Conservation (phyloP, 2,113 vertebrate species). For the Pristiophorus japonicus region DNA sequence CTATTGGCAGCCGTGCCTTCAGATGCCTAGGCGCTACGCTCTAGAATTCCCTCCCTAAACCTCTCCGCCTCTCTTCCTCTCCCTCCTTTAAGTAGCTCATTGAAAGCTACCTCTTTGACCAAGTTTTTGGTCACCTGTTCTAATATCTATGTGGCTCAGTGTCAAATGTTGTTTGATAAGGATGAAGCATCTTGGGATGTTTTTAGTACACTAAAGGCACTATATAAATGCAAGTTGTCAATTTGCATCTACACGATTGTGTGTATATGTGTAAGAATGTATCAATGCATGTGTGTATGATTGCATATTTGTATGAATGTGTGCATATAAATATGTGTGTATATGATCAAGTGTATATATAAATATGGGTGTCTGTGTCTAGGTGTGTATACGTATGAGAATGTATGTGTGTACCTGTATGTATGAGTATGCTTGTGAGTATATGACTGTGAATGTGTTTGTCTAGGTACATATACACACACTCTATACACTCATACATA, state of each 20-base stretch:
- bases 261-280: neutral
- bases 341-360: neutral
- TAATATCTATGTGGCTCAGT: too few relatives aligned
- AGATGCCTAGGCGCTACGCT: too few relatives aligned
- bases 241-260: neutral
- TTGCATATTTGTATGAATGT: neutral
- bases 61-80: too few relatives aligned
- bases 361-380: neutral
- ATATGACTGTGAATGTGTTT: neutral
- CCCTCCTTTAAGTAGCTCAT: too few relatives aligned
- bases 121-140: too few relatives aligned
- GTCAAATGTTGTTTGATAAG: too few relatives aligned
- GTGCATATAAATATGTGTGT: neutral
- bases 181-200: too few relatives aligned
- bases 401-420: neutral
- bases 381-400: neutral
- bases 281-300: neutral
- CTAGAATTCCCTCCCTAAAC: too few relatives aligned
- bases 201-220: neutral
- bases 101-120: too few relatives aligned
- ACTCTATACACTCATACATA: neutral
- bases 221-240: neutral
- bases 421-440: neutral
- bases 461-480: neutral
- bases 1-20: too few relatives aligned